These are phyloP conservation scores for Griposia aprilina DNA, from an alignment of 2,888 invertebrate species.

Conservation along the genomic window DNA sequence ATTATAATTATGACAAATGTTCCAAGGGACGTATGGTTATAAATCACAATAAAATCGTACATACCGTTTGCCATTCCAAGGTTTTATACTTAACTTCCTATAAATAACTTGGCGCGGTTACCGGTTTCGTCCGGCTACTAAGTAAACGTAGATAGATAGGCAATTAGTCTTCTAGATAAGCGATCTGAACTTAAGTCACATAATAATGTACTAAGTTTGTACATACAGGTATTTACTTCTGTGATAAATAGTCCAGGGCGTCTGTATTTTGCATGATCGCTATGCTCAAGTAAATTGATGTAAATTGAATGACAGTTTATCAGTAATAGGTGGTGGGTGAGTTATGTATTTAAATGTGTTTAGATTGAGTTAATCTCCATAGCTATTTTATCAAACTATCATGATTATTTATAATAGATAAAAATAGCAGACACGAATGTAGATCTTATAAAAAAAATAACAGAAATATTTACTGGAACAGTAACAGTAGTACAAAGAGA, in stretches of 20 bases:
- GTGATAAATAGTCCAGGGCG: constrained; percentile 67
- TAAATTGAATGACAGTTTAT: constrained; percentile 60
- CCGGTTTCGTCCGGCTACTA: constrained; percentile 76
- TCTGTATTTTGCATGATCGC: constrained; percentile 52
- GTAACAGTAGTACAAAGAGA: constrained; percentile 45
- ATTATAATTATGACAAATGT: constrained; percentile 76
- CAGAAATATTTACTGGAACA: background rate
- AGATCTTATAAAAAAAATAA: background rate
- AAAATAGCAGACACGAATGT: background rate
- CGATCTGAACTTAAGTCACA: constrained; percentile 73
- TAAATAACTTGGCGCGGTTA: constrained; percentile 71
- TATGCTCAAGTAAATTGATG: constrained; percentile 44
- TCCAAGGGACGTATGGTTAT: constrained; percentile 70
- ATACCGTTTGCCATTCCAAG: constrained; percentile 77
- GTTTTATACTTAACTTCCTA: constrained; percentile 80
- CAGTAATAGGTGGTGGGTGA: constrained; percentile 38
- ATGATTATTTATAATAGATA: background rate
- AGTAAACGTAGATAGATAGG: constrained; percentile 77
- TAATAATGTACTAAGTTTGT: constrained; percentile 67
- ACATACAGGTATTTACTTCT: constrained; percentile 64
- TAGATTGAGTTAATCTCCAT: constrained; percentile 31
- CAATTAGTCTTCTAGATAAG: constrained; percentile 83
- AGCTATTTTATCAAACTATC: constrained; percentile 15
- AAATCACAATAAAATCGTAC: constrained; percentile 79
- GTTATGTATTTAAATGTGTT: constrained; percentile 38